Evolutionary conservation across 2,113 vertebrate species (phyloP).

Genomic region (Bombycilla garrulus): DNA sequence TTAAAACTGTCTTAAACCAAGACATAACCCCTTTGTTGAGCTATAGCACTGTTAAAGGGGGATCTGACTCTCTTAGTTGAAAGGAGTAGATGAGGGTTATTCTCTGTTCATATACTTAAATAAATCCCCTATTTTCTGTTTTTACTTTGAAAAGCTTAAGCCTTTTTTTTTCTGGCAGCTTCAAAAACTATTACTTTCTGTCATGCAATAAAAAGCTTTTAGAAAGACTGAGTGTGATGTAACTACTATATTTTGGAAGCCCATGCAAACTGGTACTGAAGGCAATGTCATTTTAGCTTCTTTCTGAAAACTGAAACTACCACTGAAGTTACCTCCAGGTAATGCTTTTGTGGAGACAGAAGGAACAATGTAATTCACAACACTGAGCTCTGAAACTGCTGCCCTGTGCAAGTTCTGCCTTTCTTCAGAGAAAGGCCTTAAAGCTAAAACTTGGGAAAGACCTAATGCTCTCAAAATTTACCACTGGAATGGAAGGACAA

Average conservation of each 20-base stretch:
- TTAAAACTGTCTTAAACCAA: not conserved
- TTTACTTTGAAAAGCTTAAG: not conserved
- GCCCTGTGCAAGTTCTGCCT: not conserved
- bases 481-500: slow-evolving; percentile 86
- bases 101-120: not conserved
- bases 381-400: not conserved
- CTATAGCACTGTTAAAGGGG: not conserved
- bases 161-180: not conserved
- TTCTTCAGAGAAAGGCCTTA: not conserved
- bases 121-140: not conserved
- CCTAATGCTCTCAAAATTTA: slow-evolving; percentile 38
- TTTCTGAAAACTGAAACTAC: not conserved
- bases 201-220: not conserved
- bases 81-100: not conserved
- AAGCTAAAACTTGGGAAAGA: not conserved
- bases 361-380: not conserved
- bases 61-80: not conserved
- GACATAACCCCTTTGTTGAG: not conserved
- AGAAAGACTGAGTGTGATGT: not conserved
- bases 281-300: not conserved
- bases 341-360: not conserved
- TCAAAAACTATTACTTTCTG: not conserved
- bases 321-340: not conserved
- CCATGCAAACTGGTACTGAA: not conserved
- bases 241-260: not conserved